Evolutionary conservation across 2,797 vertebrate genomes (phyloP).

Genomic region (Acrocephalus scirpaceus): DNA sequence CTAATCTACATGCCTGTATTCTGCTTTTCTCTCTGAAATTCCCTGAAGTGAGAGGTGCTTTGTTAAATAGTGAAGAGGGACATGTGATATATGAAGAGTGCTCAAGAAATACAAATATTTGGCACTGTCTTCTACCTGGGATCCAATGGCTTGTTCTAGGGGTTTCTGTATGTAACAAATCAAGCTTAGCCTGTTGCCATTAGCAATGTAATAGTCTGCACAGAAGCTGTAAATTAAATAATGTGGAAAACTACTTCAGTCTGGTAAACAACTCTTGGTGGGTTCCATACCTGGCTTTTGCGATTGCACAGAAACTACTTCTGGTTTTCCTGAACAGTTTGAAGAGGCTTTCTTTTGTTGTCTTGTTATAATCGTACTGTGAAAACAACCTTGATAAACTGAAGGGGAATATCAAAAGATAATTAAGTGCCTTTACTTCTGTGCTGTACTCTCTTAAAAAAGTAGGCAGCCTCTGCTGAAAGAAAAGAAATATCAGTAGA

Average conservation of each 20-base stretch:
- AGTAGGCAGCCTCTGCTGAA: not conserved
- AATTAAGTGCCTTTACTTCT: not conserved
- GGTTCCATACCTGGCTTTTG: not conserved
- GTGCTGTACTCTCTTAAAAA: not conserved
- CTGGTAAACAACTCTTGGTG: not conserved
- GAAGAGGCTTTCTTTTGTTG: not conserved
- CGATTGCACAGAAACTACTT: not conserved
- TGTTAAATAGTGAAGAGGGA: not conserved
- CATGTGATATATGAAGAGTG: not conserved
- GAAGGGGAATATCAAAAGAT: not conserved
- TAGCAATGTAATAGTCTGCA: not conserved
- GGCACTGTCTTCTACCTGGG: not conserved
- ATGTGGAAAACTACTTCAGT: not conserved
- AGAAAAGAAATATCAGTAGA: not conserved
- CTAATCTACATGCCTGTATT: not conserved
- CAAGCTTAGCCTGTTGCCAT: not conserved
- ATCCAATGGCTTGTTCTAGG: not conserved
- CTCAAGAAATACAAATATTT: not conserved
- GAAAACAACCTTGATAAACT: not conserved
- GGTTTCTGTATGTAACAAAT: not conserved
- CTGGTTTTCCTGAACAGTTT: not conserved
- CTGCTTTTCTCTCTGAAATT: not conserved
- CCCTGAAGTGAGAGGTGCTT: not conserved
- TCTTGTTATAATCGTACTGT: not conserved
- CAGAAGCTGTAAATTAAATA: not conserved